Percentiles rank a stretch among this genome's conserved stretches.
phyloP scores from a whole-genome alignment of 2,888 invertebrate species.

The Orchesellides sinensis region DNA sequence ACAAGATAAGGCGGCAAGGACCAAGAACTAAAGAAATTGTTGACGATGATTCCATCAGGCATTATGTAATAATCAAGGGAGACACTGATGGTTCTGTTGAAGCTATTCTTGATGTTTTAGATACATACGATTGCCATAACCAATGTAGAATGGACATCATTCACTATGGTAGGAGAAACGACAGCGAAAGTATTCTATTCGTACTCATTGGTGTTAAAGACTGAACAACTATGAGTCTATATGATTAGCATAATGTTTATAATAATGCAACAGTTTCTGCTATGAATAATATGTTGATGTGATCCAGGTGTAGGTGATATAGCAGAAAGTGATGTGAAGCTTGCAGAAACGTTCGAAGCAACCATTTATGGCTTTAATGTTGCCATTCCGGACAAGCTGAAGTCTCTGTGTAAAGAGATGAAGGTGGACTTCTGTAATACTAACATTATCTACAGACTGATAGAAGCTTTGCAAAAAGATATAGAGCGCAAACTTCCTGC shows the following conservation, averaged over 20 bases:
- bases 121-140: constrained; percentile 85
- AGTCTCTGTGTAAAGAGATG: constrained; percentile 79
- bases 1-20: constrained; percentile 79
- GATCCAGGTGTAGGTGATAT: constrained; percentile 85
- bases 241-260: not conserved
- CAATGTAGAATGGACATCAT: constrained; percentile 89
- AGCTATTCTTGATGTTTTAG: constrained; percentile 93
- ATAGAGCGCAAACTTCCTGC: constrained; percentile 85
- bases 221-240: not conserved
- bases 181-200: not conserved
- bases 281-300: not conserved
- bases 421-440: constrained; percentile 83
- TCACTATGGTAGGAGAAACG: constrained; percentile 83
- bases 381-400: constrained; percentile 78
- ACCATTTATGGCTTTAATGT: constrained; percentile 95
- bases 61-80: constrained; percentile 77
- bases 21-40: constrained; percentile 81
- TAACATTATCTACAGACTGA: constrained; percentile 95
- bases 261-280: no score
- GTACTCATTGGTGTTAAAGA: not conserved
- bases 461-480: constrained; percentile 91
- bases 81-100: constrained; percentile 98
- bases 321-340: constrained; percentile 88
- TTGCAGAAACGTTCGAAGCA: constrained; percentile 87
- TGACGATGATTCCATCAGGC: constrained; percentile 75